Conservation (phyloP, 1,140 invertebrate genomes). For the Globodera rostochiensis region DNA sequence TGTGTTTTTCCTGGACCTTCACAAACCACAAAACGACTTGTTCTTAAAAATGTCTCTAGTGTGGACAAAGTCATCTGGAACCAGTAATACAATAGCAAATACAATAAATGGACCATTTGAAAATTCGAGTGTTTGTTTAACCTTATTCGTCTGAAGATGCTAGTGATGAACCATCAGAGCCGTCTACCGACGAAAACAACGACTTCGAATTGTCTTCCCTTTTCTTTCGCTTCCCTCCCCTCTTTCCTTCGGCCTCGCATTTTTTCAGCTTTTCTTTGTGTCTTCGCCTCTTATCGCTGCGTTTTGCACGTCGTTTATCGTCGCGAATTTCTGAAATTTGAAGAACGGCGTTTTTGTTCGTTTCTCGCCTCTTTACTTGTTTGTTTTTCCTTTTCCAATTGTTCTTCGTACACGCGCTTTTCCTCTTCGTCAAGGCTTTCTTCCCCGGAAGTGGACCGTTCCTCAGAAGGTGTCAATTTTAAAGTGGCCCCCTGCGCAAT, state of each 20-base stretch:
- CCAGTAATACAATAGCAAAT: no score
- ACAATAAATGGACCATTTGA: no score
- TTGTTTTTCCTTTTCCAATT: slow-evolving; percentile 28
- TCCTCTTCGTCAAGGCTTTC: slow-evolving; percentile 12
- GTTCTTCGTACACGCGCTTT: slow-evolving; percentile 26
- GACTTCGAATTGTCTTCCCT: not conserved
- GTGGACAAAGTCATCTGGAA: slow-evolving; percentile 11
- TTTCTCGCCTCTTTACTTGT: slow-evolving; percentile 15
- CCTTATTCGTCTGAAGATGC: not conserved
- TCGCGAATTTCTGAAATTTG: slow-evolving; percentile 35
- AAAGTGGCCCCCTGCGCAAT: not conserved
- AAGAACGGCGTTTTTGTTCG: slow-evolving; percentile 13
- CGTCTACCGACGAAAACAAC: slow-evolving; percentile 21
- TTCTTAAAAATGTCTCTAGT: no score
- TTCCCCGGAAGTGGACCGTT: slow-evolving; percentile 5
- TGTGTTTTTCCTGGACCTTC: no score
- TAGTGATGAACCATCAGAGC: slow-evolving; percentile 1
- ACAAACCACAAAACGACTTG: no score
- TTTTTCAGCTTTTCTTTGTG: slow-evolving; percentile 42
- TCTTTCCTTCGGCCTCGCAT: not conserved
- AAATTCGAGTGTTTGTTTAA: not conserved
- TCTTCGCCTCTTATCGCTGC: slow-evolving; percentile 40
- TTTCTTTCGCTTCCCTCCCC: not conserved
- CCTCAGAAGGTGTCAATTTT: not conserved
- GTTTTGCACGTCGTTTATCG: slow-evolving; percentile 36